Evolutionary conservation across 2,888 invertebrate species (phyloP).

Genomic region (Amiota mariae): DNA sequence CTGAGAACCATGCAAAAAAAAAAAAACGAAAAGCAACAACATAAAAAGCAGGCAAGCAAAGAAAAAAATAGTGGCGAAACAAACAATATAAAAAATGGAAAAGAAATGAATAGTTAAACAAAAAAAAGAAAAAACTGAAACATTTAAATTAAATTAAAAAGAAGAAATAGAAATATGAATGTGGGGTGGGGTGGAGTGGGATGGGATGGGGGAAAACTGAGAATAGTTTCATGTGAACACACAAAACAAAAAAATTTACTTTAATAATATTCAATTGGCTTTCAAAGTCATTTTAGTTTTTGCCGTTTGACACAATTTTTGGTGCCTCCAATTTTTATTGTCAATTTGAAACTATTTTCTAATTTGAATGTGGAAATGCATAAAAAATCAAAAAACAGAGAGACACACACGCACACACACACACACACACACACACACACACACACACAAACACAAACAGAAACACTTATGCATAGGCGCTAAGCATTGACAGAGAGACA

Average conservation of each 20-base stretch:
- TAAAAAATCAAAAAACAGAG: slow-evolving; percentile 7
- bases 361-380: slow-evolving; percentile 10
- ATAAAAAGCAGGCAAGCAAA: background rate
- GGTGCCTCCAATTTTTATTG: background rate
- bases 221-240: too few species aligned
- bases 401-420: slow-evolving; percentile 35
- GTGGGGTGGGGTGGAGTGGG: too few species aligned
- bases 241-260: too few species aligned
- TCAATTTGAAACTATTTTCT: slow-evolving; percentile 4
- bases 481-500: background rate
- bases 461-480: background rate
- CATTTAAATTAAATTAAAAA: background rate
- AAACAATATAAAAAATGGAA: background rate
- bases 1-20: slow-evolving; percentile 9
- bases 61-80: slow-evolving; percentile 13
- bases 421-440: slow-evolving; percentile 25
- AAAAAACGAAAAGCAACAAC: slow-evolving; percentile 6
- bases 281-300: background rate
- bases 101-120: background rate
- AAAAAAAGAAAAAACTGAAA: background rate
- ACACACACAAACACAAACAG: slow-evolving; percentile 19
- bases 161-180: background rate
- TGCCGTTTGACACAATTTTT: slow-evolving; percentile 1
- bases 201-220: too few species aligned
- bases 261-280: too few species aligned